Conservation (phyloP, 2,113 vertebrate species). For the Callorhinus ursinus region DNA sequence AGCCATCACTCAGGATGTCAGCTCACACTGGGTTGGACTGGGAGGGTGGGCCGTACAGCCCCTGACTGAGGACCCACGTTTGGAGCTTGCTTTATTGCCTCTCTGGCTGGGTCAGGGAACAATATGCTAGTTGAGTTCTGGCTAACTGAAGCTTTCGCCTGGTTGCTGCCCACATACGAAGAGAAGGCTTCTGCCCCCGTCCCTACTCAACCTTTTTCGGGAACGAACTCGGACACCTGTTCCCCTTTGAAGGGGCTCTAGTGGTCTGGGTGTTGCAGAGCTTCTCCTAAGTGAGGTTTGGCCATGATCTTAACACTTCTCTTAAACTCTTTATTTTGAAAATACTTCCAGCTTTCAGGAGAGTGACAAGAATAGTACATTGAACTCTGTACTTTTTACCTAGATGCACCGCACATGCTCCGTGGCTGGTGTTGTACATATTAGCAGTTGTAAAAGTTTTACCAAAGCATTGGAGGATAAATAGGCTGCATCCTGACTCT, state of each 20-base stretch:
- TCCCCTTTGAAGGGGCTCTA: not conserved
- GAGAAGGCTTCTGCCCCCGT: not conserved
- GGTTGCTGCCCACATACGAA: fast-evolving
- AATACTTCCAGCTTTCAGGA: not conserved
- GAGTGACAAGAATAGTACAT: not conserved
- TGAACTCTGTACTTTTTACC: not conserved
- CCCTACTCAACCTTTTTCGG: not conserved
- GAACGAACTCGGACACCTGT: fast-evolving
- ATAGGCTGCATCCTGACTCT: not conserved
- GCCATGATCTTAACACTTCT: not conserved
- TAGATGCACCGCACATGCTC: not conserved
- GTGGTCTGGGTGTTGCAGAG: not conserved
- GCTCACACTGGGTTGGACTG: not conserved
- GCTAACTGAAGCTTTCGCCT: not conserved
- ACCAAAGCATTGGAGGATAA: not conserved
- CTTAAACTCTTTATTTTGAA: not conserved
- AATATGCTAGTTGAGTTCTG: not conserved
- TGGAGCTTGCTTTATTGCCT: not conserved
- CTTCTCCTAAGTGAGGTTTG: not conserved
- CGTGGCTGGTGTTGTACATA: not conserved
- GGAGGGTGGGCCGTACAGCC: not conserved
- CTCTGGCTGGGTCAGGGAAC: not conserved
- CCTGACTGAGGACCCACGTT: fast-evolving
- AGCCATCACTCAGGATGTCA: not conserved
- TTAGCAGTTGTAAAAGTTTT: not conserved